A percentile compares a stretch with the other conserved stretches of the same genome.
These are phyloP conservation scores for Triops longicaudatus DNA, from an alignment of 1,140 invertebrate species.

Conservation along the genomic window DNA sequence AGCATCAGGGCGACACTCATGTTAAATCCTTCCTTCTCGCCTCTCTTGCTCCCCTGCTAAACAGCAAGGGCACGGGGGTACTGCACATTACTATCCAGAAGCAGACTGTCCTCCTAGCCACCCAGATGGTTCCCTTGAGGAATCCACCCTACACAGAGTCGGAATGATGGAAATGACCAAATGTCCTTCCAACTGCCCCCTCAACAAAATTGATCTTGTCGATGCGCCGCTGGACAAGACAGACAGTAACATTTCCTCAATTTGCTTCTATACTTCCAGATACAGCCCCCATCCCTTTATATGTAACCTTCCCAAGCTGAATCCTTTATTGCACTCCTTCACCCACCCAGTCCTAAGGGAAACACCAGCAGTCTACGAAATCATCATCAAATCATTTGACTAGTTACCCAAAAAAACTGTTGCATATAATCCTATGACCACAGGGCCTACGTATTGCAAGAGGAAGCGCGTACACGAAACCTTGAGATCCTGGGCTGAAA, in stretches of 20 bases:
- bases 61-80: neutral
- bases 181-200: neutral
- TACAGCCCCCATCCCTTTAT: neutral
- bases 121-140: neutral
- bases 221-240: neutral
- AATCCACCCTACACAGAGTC: neutral
- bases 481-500: conserved; percentile 67
- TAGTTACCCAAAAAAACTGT: neutral
- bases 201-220: conserved; percentile 10
- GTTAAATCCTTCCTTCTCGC: neutral
- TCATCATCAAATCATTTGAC: neutral
- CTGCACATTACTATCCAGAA: neutral
- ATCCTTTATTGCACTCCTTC: neutral
- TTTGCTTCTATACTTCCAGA: neutral
- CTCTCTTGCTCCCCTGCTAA: neutral
- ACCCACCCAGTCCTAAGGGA: neutral
- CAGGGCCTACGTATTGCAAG: no score
- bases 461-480: conserved; percentile 34
- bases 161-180: conserved; percentile 15
- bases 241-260: conserved; percentile 2
- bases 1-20: neutral
- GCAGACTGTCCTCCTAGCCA: neutral
- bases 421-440: no score
- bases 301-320: neutral
- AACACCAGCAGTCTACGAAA: no score